Base-by-base conservation (phyloP, 2,113 vertebrate species). In the Osmerus mordax region DNA sequence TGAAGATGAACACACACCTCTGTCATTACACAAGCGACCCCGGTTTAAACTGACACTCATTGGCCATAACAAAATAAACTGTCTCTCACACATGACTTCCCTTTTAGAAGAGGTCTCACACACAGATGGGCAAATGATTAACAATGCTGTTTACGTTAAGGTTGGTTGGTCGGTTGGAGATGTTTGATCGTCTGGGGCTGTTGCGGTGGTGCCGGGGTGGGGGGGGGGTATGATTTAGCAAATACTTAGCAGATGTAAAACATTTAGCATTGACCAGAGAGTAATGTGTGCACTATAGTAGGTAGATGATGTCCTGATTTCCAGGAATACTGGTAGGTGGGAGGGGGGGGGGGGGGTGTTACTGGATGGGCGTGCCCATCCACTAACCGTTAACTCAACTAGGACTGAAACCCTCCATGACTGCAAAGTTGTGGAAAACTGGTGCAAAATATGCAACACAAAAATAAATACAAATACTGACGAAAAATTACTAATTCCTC, bases 211-310 rank as follows among this genome's bases (percentile, higher is more conserved):
- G 9, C 32, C 3, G 21, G 25, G 15, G 12, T 14, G 60, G 25
- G 9, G 7, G 21, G 25, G 41, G 41, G 16, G 28, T 2, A 36
- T 41, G 62, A 64, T 36, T 36, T 36, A 41, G 29, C 15, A 36
- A 16, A 14, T 64, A 64, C 32, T 64, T 64, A 64, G 25, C 9
- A 9, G 62, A 64, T 29, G n/a, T 32, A 18, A 64, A 32, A 41
- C 62, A 64, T 18, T 29, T 64, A 64, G 32, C 16, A 64, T 64
- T 36, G 29, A 64, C 62, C 28, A 64, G 9, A 18, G 25, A 64
- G 28, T 64, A 15, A 36, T 64, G 62, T 36, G 29, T 36, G 28
- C 32, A 28, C 62, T 64, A 47, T 47, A 9, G 41, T 47, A 8
- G 25, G 28, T 36, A 29, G 28, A 29, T 64, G 14, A 64, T 28